Base-by-base conservation (phyloP, 2,797 vertebrate species). In the Leptodon cayanensis region DNA sequence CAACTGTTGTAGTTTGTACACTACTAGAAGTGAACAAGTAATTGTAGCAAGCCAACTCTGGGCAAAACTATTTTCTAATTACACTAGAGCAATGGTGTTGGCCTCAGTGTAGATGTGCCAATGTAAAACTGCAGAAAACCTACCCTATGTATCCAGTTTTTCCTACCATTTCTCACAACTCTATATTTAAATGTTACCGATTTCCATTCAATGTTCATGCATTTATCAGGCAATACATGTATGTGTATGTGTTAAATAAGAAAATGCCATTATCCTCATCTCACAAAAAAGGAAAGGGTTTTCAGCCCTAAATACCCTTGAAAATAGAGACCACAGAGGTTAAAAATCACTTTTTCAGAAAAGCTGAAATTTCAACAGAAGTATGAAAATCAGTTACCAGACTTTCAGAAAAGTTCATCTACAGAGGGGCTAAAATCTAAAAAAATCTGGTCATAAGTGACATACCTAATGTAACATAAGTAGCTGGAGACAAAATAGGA, bases 81-180 rank as follows among this genome's bases (percentile, higher is more conserved):
- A 44, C 11, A 24, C 8, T 13, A 11, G 5, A 83, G 47, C 4
- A 2, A 31, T n/a, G 12, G 25, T 52, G 37, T 7, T 65, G 9
- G 77, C 50, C 63, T 86, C 73, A 20, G 33, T 5, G 19, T 24
- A 61, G 46, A 39, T 2, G 0, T 35, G 72, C 13, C 59, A 54
- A 31, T 17, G 37, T 35, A 52, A 77, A 89, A 69, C 52, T 58
- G 61, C 65, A 78, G 44, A 50, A 67, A 81, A 89, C 29, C 20
- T 33, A 42, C 21, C 18, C 21, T 9, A 19, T 29, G 47, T 26
- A n/a, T 35, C 18, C 0, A 0, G 2, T 9, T 66, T 78, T 47
- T 84, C 77, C 61, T 62, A 54, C 4, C 12, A 7, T 67, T 76
- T 63, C 44, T 73, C 44, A 31, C 61, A 71, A 28, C 15, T 73